A percentile compares a stretch with the other conserved stretches of the same genome.
Evolutionary conservation across 2,797 vertebrate species (phyloP).

Genomic region (Gadopsis marmoratus): DNA sequence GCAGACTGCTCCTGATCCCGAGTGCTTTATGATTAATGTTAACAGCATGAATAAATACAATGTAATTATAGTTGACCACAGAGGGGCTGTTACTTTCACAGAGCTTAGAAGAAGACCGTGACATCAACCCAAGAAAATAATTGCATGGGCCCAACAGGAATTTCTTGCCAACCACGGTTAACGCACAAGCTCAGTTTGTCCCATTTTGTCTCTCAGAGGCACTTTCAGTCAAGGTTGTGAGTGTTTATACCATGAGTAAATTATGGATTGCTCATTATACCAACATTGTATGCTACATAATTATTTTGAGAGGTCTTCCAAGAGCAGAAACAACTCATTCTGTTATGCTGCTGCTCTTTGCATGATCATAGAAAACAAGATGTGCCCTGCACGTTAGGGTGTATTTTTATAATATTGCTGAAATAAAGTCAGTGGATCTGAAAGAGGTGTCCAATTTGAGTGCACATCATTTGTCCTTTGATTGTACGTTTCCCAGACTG

Average conservation of each 20-base stretch:
- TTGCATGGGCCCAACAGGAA: constrained; percentile 24
- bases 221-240: constrained; percentile 54
- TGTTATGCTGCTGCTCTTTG: constrained; percentile 17
- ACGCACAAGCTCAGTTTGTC: constrained; percentile 22
- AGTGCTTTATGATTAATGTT: constrained; percentile 51
- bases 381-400: constrained; percentile 7
- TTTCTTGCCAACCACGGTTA: constrained; percentile 22
- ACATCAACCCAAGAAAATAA: constrained; percentile 29
- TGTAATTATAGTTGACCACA: constrained; percentile 53
- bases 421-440: constrained; percentile 43
- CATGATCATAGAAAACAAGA: constrained; percentile 31
- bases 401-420: background rate
- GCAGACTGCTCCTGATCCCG: constrained; percentile 20
- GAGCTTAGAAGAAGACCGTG: constrained; percentile 20
- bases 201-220: constrained; percentile 32
- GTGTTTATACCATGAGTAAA: constrained; percentile 53
- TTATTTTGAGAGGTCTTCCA: constrained; percentile 47
- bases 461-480: constrained; percentile 41
- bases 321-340: constrained; percentile 44
- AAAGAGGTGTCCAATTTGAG: constrained; percentile 28
- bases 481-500: constrained; percentile 23
- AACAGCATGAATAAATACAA: constrained; percentile 42
- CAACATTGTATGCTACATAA: constrained; percentile 48
- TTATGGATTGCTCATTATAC: constrained; percentile 61
- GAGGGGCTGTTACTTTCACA: constrained; percentile 32